A percentile compares a stretch with the other conserved stretches of the same genome.
Conservation (phyloP, 2,888 invertebrate genomes). For the Leptinotarsa peninsularis region DNA sequence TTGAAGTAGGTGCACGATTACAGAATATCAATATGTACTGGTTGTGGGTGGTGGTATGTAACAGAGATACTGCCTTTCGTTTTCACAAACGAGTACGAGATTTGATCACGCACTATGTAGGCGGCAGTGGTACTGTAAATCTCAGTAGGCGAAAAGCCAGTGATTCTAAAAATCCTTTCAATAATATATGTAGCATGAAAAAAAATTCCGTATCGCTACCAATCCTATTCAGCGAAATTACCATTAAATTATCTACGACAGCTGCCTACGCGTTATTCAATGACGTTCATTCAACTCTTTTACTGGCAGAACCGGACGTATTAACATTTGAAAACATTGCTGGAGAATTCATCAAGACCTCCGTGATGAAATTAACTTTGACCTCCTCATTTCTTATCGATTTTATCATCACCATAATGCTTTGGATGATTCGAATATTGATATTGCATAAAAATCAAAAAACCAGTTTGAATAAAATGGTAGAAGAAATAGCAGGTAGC, state of each 20-base stretch:
- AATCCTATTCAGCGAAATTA: conserved; percentile 9
- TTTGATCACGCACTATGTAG: conserved; percentile 3
- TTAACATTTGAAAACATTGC: conserved; percentile 35
- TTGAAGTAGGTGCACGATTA: background rate
- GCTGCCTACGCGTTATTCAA: conserved; percentile 25
- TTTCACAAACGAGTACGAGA: background rate
- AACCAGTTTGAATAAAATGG: too few species aligned
- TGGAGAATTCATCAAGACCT: conserved; percentile 26
- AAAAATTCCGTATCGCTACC: conserved; percentile 3
- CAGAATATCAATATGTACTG: background rate
- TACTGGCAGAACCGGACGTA: conserved; percentile 25
- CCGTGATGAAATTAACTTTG: conserved; percentile 24
- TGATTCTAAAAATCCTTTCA: background rate
- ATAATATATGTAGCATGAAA: background rate
- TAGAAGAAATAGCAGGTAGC: too few species aligned
- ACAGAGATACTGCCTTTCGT: background rate
- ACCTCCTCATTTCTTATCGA: conserved; percentile 14
- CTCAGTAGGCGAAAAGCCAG: background rate
- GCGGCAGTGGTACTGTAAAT: background rate
- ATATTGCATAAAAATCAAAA: background rate
- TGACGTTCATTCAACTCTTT: conserved; percentile 35
- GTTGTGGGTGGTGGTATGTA: background rate
- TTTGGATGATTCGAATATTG: background rate
- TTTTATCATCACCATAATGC: background rate
- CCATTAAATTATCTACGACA: conserved; percentile 14